Percentiles rank a stretch among this genome's conserved stretches.
phyloP scores from a whole-genome alignment of 2,888 invertebrate genomes.

The Charanyca ferruginea region DNA sequence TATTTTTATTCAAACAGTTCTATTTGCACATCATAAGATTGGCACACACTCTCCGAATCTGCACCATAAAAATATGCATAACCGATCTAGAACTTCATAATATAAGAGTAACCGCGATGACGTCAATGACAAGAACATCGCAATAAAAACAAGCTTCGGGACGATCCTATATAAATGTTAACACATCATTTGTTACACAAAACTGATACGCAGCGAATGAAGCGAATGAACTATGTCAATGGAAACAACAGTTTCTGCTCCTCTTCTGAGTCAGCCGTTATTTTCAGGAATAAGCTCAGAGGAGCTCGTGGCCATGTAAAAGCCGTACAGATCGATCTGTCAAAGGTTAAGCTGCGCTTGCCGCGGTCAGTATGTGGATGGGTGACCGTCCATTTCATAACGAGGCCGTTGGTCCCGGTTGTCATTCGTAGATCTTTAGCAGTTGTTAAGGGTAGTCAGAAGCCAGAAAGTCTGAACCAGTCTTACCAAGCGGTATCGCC shows the following conservation, averaged over 20 bases:
- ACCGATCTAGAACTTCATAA: conserved; percentile 40
- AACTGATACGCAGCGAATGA: conserved; percentile 60
- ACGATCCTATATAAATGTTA: conserved; percentile 26
- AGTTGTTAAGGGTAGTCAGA: too few relatives aligned
- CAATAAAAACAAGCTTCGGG: conserved; percentile 51
- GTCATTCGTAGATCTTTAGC: too few relatives aligned
- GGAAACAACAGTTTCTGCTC: conserved; percentile 31
- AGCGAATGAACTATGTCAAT: conserved; percentile 54
- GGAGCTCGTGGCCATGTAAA: too few relatives aligned
- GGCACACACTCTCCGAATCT: conserved; percentile 26
- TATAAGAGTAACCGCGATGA: conserved; percentile 50
- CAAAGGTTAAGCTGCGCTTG: too few relatives aligned
- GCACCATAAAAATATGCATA: conserved; percentile 56
- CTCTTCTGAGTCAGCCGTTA: conserved; percentile 41
- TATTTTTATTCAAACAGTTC: conserved; percentile 30
- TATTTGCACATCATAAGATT: conserved; percentile 35
- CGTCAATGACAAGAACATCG: conserved; percentile 53
- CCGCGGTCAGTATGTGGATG: too few relatives aligned
- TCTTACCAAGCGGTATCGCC: too few relatives aligned
- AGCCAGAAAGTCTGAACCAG: too few relatives aligned
- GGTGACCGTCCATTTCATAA: too few relatives aligned
- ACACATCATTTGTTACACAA: conserved; percentile 48
- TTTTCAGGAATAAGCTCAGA: conserved; percentile 40
- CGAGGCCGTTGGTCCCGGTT: too few relatives aligned
- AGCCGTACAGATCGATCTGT: too few relatives aligned